Base-by-base conservation (phyloP, 1,140 invertebrate species). In the Batillaria attramentaria region DNA sequence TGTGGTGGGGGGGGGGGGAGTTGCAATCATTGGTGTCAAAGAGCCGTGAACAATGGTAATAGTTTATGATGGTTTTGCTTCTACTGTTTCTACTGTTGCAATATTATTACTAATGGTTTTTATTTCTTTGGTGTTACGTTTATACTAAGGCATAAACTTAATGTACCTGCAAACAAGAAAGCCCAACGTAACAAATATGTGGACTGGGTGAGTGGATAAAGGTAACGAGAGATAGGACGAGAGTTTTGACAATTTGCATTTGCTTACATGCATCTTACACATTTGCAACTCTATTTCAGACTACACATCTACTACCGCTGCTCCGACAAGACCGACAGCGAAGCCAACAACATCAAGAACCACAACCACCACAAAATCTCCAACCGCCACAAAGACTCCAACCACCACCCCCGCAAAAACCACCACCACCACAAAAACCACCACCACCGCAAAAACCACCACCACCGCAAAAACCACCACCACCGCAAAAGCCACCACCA, bases 341-440 rank as follows among this genome's bases (percentile, higher is more conserved):
- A 68, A 79, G 28, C 37, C 76, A 39, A n/a, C 62, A 72, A 74
- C 42, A 41, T 31, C 79, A 24, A 79, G 68, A 31, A 66, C 80
- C 37, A 31, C 18, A 8, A n/a, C 62, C 3, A 68, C 60, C 37
- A 37, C 50, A 4, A 37, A 68, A 16, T 65, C 68, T 16, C 62
- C 75, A 18, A 54, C 77, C 5, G 79, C 72, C 33, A 60, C 79
- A 33, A 62, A 66, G 33, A 42, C 77, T n/a, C 37, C 42, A 28
- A 46, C 37, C 5, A 62, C 65, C 50, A 65, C 20, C 0, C 78
- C 28, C 42, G 70, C 72, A 35, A 37, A n/a, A 54, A 54, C 50
- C n/a, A 42, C 73, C n/a, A 68, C 78, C 31, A 57, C 72, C 60
- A 72, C 41, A 28, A 41, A 57, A 31, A 46, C 43, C n/a, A 62